These are phyloP conservation scores for Heteromormyrus szaboi DNA, from an alignment of 2,797 vertebrate species.

Conservation along the genomic window DNA sequence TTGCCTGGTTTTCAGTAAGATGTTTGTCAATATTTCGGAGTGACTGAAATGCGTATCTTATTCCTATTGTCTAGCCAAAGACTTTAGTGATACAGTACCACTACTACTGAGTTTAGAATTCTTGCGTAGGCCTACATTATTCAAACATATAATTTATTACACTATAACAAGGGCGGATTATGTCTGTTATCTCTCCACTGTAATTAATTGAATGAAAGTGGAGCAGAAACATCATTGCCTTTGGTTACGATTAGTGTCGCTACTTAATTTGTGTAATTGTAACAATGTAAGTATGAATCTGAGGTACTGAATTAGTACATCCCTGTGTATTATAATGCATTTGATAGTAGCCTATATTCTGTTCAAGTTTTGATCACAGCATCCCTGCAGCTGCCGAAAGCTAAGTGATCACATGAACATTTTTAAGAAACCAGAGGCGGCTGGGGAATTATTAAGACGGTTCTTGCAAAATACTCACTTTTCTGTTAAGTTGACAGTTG, in stretches of 20 bases:
- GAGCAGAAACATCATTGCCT: neutral
- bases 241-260: constrained; percentile 4
- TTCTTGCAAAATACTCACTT: constrained; percentile 57
- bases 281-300: neutral
- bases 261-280: neutral
- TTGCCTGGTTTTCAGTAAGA: neutral
- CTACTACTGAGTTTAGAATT: neutral
- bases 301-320: neutral
- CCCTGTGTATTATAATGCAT: neutral
- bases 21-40: neutral
- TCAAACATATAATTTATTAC: neutral
- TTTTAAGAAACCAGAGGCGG: neutral
- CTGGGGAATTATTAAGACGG: neutral
- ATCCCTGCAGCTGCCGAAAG: neutral
- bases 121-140: neutral
- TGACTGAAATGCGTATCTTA: neutral
- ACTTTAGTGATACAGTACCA: neutral
- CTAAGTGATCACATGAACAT: neutral
- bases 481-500: constrained; percentile 62
- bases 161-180: neutral
- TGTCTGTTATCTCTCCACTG: neutral
- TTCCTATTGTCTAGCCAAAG: neutral
- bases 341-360: neutral
- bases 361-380: neutral
- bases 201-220: neutral